phyloP scores from a whole-genome alignment of 2,113 vertebrate genomes.

The Pristiophorus japonicus region DNA sequence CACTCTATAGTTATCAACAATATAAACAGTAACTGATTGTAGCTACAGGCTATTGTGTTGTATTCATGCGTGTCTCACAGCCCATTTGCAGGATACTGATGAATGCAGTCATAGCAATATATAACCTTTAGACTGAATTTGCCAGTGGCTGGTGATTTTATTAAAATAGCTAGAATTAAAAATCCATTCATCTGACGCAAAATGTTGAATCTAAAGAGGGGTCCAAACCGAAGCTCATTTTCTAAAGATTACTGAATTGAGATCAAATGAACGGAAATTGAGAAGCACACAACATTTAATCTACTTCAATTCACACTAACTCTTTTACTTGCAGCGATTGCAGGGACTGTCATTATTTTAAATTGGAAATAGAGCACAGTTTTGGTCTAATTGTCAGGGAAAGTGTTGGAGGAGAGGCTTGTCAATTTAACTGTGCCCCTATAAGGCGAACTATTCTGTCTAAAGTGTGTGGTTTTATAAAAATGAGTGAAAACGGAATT shows the following conservation, averaged over 20 bases:
- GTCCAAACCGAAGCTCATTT: conserved; percentile 6
- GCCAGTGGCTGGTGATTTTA: not conserved
- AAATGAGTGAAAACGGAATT: not conserved
- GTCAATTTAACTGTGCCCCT: conserved; percentile 7
- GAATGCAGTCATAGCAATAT: not conserved
- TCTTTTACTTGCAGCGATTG: not conserved
- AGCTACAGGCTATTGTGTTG: too few relatives aligned
- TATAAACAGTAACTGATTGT: not conserved
- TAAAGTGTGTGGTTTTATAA: not conserved
- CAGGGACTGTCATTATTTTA: conserved; percentile 23
- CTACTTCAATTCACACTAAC: conserved; percentile 24
- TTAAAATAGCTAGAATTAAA: conserved; percentile 18
- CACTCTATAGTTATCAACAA: not conserved
- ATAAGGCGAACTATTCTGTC: not conserved
- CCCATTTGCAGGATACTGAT: not conserved
- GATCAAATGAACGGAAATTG: conserved; percentile 32
- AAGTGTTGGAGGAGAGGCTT: conserved; percentile 13
- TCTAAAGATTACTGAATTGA: conserved; percentile 29
- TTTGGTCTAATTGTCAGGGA: not conserved
- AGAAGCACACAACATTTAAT: conserved; percentile 29
- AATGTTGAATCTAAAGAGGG: conserved; percentile 6
- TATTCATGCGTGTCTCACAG: not conserved
- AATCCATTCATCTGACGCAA: conserved; percentile 9
- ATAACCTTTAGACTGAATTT: not conserved
- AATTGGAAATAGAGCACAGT: conserved; percentile 7